Conservation (phyloP, 2,888 invertebrate genomes). For the Drosophila dives region DNA sequence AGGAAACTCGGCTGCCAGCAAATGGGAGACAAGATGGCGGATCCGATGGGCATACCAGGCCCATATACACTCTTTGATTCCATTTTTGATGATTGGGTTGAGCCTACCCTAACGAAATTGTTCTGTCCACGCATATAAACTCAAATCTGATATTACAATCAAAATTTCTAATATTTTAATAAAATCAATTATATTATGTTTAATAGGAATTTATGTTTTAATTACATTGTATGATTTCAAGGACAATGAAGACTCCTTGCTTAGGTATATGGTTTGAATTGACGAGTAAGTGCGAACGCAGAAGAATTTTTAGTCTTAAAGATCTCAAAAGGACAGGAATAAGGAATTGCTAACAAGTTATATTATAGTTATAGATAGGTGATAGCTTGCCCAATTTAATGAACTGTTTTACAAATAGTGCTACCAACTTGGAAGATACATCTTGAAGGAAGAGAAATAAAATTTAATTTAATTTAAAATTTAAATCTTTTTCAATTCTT, state of each 20-base stretch:
- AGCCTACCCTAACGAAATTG: background rate
- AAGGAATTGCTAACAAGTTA: background rate
- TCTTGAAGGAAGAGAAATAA: too few relatives aligned
- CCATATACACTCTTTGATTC: conserved; percentile 20
- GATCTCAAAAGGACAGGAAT: background rate
- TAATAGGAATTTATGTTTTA: background rate
- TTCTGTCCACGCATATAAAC: background rate
- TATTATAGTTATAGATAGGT: too few relatives aligned
- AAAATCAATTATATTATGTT: background rate
- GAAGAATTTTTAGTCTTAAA: background rate
- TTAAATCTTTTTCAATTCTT: background rate
- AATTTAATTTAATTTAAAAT: too few relatives aligned
- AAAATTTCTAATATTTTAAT: conserved; percentile 45
- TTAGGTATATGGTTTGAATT: background rate
- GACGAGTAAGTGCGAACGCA: too few relatives aligned
- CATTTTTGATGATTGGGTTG: background rate
- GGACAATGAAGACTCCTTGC: background rate
- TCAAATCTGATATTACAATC: conserved; percentile 8
- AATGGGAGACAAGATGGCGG: conserved; percentile 33
- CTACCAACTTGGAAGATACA: too few relatives aligned
- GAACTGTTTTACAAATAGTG: too few relatives aligned
- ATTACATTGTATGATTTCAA: background rate
- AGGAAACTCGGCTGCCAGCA: background rate
- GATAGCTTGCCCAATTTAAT: too few relatives aligned
- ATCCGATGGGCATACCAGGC: conserved; percentile 20